Evolutionary conservation across 2,113 vertebrate species (phyloP), one percentile per base, ranked within the genome.

Genomic region (Phycodurus eques): DNA sequence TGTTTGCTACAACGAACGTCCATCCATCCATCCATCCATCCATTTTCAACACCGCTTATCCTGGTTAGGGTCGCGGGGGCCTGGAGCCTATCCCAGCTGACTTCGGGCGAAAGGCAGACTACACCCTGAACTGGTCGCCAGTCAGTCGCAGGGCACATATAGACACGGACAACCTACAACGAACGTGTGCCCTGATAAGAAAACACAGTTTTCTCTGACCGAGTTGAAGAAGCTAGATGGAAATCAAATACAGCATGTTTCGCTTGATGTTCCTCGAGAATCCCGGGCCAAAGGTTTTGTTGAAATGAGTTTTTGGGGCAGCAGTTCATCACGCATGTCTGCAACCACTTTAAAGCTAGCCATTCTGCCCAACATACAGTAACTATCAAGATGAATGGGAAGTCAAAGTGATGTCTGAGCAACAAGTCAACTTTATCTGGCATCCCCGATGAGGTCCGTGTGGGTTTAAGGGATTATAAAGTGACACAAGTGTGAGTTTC

Each of bases 401-500:
- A 67, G 59, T 62, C 63, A n/a, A 39, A 19, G 9, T 4, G 2
- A 22, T 11, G 53, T 56, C n/a, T 10, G 20, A 56, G 53, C 53
- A 56, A 56, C 53, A 56, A 5, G 8, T 70, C 73, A 73, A 77
- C 79, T 70, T 76, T 75, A 75, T 80, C 73, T 46, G 72, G 61
- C 74, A 77, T 33, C 49, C 59, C 39, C n/a, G 80, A 75, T 57
- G 54, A 75, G 74, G 69, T 79, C 71, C 74, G 62, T 54, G 79
- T 79, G 62, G 70, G 80, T 74, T 67, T 4, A 35, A 74, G 60
- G 78, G 67, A 68, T 86, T 83, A 85, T 82, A 81, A 84, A 79
- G 72, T 70, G 71, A 83, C 82, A 83, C 68, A 72, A 83, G 84
- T 84, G 84, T 86, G 78, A 72, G 74, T 76, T 76, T 85, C 69